Conservation (phyloP, 2,888 invertebrate species). For the Cyaniris semiargus region DNA sequence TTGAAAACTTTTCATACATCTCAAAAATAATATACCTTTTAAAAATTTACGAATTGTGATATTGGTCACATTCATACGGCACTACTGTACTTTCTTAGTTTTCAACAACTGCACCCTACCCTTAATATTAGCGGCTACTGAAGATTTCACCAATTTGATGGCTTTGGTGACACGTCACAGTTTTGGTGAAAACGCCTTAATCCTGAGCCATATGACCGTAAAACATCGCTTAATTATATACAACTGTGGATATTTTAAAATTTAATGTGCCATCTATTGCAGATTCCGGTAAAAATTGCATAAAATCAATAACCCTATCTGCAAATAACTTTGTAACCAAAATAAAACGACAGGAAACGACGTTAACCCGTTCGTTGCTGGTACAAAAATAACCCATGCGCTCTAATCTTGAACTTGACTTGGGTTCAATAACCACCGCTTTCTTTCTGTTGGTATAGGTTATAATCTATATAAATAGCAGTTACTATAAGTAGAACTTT, state of each 20-base stretch:
- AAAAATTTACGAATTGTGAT: too few relatives aligned
- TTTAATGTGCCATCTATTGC: background rate
- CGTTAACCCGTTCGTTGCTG: slow-evolving; percentile 52
- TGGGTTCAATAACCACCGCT: slow-evolving; percentile 60
- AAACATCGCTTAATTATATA: too few relatives aligned
- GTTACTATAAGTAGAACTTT: background rate
- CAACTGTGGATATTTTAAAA: background rate
- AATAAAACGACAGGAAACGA: slow-evolving; percentile 54
- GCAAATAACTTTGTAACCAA: slow-evolving; percentile 25
- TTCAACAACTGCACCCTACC: too few relatives aligned
- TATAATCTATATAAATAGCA: slow-evolving; percentile 24
- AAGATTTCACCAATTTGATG: too few relatives aligned
- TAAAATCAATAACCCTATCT: slow-evolving; percentile 14
- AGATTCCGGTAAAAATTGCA: background rate
- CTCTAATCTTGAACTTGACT: slow-evolving; percentile 75
- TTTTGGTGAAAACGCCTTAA: too few relatives aligned
- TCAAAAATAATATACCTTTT: too few relatives aligned
- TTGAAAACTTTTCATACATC: too few relatives aligned
- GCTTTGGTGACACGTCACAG: too few relatives aligned
- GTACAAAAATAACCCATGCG: slow-evolving; percentile 69
- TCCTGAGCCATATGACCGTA: too few relatives aligned
- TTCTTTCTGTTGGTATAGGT: slow-evolving; percentile 33
- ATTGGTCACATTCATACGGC: too few relatives aligned
- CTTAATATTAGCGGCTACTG: too few relatives aligned
- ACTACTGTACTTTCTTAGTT: too few relatives aligned